Conservation (phyloP, 2,113 vertebrate species). For the Colinus virginianus region DNA sequence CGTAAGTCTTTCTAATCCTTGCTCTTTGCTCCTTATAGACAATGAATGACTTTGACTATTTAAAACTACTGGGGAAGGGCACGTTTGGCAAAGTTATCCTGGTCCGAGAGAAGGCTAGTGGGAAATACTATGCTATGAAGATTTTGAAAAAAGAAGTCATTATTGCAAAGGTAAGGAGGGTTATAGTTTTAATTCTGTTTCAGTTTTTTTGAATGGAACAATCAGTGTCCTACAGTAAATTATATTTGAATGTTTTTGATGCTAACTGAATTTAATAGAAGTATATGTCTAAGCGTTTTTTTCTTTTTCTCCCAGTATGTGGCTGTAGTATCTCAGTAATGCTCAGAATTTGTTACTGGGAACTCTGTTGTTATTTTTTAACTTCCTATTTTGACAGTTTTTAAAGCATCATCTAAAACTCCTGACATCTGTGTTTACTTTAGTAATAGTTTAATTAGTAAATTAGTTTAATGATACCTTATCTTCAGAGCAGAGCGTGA, state of each 20-base stretch:
- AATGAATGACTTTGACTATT: conserved; percentile 99
- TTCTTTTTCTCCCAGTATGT: not conserved
- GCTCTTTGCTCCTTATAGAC: conserved; percentile 80
- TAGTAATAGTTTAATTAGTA: not conserved
- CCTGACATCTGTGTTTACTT: conserved; percentile 76
- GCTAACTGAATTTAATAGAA: not conserved
- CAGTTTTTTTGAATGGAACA: not conserved
- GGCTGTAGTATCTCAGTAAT: not conserved
- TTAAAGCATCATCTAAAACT: conserved; percentile 66
- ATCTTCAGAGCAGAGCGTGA: conserved; percentile 53
- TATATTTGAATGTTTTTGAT: not conserved
- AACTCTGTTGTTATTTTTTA: conserved; percentile 63
- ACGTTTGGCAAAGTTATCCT: conserved; percentile 98
- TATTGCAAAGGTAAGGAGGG: conserved; percentile 91
- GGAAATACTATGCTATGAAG: conserved; percentile 99
- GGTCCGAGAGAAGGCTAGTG: conserved; percentile 97
- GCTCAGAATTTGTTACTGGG: conserved; percentile 33
- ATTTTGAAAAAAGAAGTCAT: conserved; percentile 99
- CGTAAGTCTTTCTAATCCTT: not conserved
- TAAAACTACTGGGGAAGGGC: conserved; percentile 97
- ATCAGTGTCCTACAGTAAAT: not conserved
- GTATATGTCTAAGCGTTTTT: not conserved
- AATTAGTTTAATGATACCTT: conserved; percentile 60
- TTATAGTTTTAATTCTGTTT: not conserved
- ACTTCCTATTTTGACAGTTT: conserved; percentile 70